phyloP scores from a whole-genome alignment of 2,113 vertebrate species.

The Gopherus flavomarginatus region DNA sequence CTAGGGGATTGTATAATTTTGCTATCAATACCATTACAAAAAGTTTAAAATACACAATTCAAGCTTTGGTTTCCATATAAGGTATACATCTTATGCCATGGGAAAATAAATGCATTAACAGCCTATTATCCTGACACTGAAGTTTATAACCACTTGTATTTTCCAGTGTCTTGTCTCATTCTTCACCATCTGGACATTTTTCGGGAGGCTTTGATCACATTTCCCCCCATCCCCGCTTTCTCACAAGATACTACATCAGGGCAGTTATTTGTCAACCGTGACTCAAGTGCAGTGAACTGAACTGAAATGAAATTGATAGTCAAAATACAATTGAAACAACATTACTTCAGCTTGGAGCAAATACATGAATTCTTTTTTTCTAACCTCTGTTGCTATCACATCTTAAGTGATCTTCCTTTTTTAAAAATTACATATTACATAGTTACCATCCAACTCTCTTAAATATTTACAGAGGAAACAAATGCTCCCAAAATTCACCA shows the following conservation, averaged over 20 bases:
- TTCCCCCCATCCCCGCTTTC: neutral
- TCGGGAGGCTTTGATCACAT: neutral
- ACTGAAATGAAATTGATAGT: neutral
- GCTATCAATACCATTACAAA: neutral
- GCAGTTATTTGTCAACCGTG: constrained; percentile 25
- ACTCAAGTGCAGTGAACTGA: neutral
- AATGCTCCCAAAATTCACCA: neutral
- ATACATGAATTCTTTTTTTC: neutral
- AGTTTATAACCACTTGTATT: neutral
- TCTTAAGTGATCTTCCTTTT: neutral
- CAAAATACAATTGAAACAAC: neutral
- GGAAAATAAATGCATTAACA: neutral
- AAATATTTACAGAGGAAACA: neutral
- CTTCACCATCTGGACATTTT: neutral
- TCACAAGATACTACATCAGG: neutral
- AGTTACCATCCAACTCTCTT: neutral
- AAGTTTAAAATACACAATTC: neutral
- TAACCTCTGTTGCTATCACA: neutral
- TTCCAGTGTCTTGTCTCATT: neutral
- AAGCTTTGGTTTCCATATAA: constrained; percentile 21
- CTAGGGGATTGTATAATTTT: neutral
- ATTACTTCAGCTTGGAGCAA: neutral
- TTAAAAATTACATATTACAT: neutral
- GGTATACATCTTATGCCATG: neutral
- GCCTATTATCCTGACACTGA: neutral